These are phyloP conservation scores for Drosophila paracracens DNA, from an alignment of 2,888 invertebrate species.

Conservation along the genomic window DNA sequence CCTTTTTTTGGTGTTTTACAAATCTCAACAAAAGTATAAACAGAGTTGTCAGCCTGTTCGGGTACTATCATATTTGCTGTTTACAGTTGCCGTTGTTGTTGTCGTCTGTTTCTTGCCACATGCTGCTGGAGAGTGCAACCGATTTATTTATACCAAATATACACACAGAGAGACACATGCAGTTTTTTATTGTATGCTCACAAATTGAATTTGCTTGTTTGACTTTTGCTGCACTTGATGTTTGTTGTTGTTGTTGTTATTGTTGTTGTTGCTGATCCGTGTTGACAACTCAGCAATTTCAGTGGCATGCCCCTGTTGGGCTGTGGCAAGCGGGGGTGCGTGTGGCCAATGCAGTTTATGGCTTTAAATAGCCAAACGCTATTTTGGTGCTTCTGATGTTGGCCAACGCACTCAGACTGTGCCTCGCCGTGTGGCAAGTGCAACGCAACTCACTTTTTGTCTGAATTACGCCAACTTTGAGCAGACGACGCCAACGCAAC, in stretches of 20 bases:
- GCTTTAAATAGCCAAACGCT: constrained; percentile 52
- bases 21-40: background rate
- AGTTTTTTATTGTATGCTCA: constrained; percentile 39
- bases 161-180: constrained; percentile 1
- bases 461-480: constrained; percentile 51
- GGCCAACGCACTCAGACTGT: constrained; percentile 18
- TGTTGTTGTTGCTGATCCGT: constrained; percentile 9
- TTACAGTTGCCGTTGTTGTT: constrained; percentile 7
- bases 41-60: background rate
- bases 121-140: constrained; percentile 66
- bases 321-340: background rate
- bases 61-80: background rate
- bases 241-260: constrained; percentile 7
- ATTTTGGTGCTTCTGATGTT: constrained; percentile 36
- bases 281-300: constrained; percentile 59
- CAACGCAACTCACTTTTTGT: constrained; percentile 13
- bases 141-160: constrained; percentile 66
- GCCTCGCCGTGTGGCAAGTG: constrained; percentile 50
- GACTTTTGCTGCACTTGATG: constrained; percentile 22
- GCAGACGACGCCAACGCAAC: constrained; percentile 42
- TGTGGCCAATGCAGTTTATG: constrained; percentile 63
- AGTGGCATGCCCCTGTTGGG: constrained; percentile 29
- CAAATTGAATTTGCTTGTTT: constrained; percentile 70
- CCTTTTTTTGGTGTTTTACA: background rate
- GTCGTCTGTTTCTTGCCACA: constrained; percentile 61